A percentile compares a stretch with the other conserved stretches of the same genome.
phyloP scores from a whole-genome alignment of 2,797 vertebrate species.

The Ceryle rudis region DNA sequence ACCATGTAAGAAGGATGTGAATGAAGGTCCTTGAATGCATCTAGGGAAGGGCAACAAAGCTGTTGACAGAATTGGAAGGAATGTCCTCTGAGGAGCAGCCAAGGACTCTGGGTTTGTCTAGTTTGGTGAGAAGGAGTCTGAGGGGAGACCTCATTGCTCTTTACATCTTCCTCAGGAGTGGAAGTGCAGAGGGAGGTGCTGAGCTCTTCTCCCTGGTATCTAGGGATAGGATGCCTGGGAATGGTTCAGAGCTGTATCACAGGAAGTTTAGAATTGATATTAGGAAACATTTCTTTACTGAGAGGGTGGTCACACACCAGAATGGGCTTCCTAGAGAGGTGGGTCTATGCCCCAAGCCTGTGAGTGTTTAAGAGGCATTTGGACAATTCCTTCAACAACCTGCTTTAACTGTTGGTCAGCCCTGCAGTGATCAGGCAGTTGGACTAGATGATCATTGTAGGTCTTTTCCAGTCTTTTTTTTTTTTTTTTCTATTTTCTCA shows the following conservation, averaged over 20 bases:
- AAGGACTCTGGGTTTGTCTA: too few species aligned
- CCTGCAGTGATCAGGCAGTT: background rate
- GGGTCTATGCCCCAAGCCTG: accelerated
- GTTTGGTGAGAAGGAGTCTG: too few species aligned
- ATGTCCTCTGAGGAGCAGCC: too few species aligned
- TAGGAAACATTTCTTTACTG: background rate
- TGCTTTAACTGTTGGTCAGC: background rate
- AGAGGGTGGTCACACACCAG: background rate
- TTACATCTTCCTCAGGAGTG: too few species aligned
- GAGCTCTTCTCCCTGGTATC: background rate
- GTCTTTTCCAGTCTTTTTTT: background rate
- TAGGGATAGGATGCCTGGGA: accelerated
- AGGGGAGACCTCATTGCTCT: too few species aligned
- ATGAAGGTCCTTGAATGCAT: background rate
- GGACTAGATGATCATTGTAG: background rate
- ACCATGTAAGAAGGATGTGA: background rate
- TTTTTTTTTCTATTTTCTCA: background rate
- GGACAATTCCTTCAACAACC: background rate
- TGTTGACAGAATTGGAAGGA: background rate
- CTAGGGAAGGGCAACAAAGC: background rate
- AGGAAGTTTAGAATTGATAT: background rate
- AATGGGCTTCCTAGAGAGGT: background rate
- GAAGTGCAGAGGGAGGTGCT: background rate
- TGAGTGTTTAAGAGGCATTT: background rate
- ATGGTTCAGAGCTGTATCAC: background rate